Conservation (phyloP, 2,113 vertebrate genomes). For the Acanthisitta chloris region DNA sequence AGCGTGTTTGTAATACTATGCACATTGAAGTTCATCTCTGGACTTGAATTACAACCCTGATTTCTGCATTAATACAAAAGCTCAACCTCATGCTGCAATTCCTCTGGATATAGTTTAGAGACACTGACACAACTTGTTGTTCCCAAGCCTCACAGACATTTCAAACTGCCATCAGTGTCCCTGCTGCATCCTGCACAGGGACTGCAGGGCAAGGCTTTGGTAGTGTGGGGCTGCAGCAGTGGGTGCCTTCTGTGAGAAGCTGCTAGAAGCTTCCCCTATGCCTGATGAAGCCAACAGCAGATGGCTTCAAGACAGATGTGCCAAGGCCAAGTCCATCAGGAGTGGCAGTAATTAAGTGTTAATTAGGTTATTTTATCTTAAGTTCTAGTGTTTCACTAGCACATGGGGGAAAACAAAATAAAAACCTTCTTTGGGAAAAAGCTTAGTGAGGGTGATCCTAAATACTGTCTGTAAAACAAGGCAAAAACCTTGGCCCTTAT, state of each 20-base stretch:
- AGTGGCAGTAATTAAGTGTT: background rate
- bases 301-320: fast-evolving
- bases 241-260: background rate
- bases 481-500: background rate
- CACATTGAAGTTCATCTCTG: background rate
- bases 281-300: background rate
- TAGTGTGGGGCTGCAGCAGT: background rate
- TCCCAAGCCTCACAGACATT: background rate
- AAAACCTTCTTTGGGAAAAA: background rate
- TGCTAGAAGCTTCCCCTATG: background rate
- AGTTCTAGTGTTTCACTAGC: background rate
- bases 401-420: background rate
- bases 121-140: background rate
- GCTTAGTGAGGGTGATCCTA: background rate
- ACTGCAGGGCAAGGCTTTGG: background rate
- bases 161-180: background rate
- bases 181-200: background rate
- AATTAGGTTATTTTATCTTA: background rate
- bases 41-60: background rate
- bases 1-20: background rate
- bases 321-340: background rate
- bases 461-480: background rate
- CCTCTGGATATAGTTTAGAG: background rate
- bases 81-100: background rate
- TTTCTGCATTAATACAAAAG: background rate